Evolutionary conservation across 2,797 vertebrate species (phyloP), one percentile per base, ranked within the genome.

Genomic region (Garrulus glandarius): DNA sequence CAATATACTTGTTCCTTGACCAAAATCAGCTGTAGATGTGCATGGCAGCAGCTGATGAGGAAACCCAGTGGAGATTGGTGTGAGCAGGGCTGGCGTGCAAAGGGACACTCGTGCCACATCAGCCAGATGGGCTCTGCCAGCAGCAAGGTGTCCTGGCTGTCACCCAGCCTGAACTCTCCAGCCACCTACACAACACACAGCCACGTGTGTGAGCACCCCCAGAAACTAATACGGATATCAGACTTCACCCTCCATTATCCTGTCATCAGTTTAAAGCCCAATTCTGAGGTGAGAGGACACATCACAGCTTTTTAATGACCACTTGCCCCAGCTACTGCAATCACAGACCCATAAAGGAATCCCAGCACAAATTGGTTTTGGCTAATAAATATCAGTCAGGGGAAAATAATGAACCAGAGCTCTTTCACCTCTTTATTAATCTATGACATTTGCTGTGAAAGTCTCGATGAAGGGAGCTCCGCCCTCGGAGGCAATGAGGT

Each of bases 371-470:
- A 84, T 41, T 63, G 70, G 17, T 75, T 94, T 85, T 53, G 81
- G 53, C 80, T 93, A 88, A 95, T 92, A 95, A 93, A 71, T 84
- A 84, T 21, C 91, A 93, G 70, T 84, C 86, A 88, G 61, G 72
- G 52, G 91, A 83, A 94, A 92, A 94, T 82, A 91, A 93, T 30
- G 13, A 61, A 92, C 27, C 74, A 77, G 52, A 76, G 70, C 67
- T 80, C 92, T 91, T 87, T 94, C 87, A 82, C 89, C 92, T 92
- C 89, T 84, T 78, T 47, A 89, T 88, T 86, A 91, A 79, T 87
- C 77, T 53, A 11, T 69, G 80, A 32, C 84, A 84, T 94, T 92
- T 90, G 72, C 88, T 78, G 49, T 50, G 16, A 46, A 77, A 78
- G 32, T 20, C 80, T 39, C 32, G 49, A 26, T 47, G 72, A 71